Conservation (phyloP, 2,113 vertebrate genomes). For the Candoia aspera region DNA sequence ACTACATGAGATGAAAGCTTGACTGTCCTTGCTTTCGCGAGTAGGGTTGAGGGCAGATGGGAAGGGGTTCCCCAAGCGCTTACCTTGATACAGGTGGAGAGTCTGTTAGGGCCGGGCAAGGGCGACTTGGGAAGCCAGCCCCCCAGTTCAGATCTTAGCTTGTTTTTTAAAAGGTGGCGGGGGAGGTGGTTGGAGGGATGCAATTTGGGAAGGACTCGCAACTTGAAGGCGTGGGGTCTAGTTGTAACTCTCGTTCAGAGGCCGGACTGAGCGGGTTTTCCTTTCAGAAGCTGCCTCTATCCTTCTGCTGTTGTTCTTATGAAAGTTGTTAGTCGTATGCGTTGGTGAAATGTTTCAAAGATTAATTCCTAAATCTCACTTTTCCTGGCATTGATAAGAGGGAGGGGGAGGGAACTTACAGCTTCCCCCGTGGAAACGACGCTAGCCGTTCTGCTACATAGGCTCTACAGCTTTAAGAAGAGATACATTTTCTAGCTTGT, state of each 20-base stretch:
- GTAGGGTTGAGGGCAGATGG: conserved; percentile 31
- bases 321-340: background rate
- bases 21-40: conserved; percentile 8
- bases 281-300: background rate
- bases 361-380: background rate
- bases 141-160: background rate
- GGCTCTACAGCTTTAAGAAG: conserved; percentile 74
- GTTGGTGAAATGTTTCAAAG: background rate
- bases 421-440: background rate
- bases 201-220: background rate
- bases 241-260: background rate
- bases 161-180: background rate
- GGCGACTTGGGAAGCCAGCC: background rate
- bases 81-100: conserved; percentile 49
- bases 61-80: background rate
- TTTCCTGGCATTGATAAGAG: background rate
- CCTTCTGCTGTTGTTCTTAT: background rate
- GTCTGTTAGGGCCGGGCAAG: conserved; percentile 6
- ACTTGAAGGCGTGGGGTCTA: background rate
- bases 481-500: conserved; percentile 71
- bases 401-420: background rate
- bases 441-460: background rate
- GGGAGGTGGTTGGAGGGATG: background rate
- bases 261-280: background rate
- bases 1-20: conserved; percentile 43